Evolutionary conservation across 2,797 vertebrate genomes (phyloP).

Genomic region (Bucorvus abyssinicus): DNA sequence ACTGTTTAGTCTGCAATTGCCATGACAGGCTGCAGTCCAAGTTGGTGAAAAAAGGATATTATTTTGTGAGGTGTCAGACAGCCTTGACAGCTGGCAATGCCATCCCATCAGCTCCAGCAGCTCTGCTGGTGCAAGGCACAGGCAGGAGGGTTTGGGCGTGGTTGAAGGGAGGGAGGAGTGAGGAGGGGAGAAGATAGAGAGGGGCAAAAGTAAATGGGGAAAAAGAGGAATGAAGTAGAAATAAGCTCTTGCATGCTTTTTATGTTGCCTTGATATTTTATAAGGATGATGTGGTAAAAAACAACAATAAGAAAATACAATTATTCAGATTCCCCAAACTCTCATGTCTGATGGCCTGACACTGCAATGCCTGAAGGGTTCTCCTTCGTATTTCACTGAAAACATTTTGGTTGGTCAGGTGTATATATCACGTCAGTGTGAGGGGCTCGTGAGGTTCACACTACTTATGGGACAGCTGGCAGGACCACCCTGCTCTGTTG

Average conservation of each 20-base stretch:
- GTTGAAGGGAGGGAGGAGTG: not conserved
- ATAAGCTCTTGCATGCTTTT: not conserved
- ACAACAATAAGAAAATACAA: not conserved
- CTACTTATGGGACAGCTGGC: not conserved
- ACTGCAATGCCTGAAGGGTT: not conserved
- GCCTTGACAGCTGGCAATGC: not conserved
- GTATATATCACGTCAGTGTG: not conserved
- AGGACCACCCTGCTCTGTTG: rapidly evolving
- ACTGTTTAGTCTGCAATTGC: not conserved
- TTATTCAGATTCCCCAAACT: not conserved
- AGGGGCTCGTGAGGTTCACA: not conserved
- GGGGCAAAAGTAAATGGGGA: not conserved
- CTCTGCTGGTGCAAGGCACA: not conserved
- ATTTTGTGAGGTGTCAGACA: rapidly evolving
- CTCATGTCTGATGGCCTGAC: not conserved
- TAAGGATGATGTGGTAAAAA: not conserved
- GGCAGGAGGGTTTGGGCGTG: not conserved
- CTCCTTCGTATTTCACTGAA: not conserved
- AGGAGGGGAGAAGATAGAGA: not conserved
- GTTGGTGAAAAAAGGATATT: not conserved
- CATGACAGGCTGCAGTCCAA: not conserved
- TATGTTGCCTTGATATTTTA: not conserved
- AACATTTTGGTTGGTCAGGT: not conserved
- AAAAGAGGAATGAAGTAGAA: not conserved
- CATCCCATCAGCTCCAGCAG: not conserved